Evolutionary conservation across 2,888 invertebrate species (phyloP).

Genomic region (Lepidocyrtinus sp.): DNA sequence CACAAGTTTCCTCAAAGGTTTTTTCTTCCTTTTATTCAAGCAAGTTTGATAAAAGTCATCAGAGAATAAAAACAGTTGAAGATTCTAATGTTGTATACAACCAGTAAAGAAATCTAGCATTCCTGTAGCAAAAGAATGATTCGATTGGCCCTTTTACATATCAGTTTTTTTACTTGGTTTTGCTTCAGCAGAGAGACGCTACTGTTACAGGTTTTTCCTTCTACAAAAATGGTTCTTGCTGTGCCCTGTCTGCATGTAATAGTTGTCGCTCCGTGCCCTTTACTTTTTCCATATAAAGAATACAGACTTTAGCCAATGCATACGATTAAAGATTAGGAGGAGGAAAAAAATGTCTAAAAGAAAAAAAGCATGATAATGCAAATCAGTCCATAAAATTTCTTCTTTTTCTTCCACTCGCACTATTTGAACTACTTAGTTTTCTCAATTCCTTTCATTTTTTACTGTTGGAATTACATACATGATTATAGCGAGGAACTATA

Average conservation of each 20-base stretch:
- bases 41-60: background rate
- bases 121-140: background rate
- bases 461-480: constrained; percentile 12
- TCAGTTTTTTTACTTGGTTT: constrained; percentile 13
- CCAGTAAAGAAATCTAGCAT: constrained; percentile 25
- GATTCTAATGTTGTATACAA: too few relatives aligned
- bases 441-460: constrained; percentile 16
- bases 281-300: constrained; percentile 54
- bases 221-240: constrained; percentile 36
- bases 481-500: constrained; percentile 4
- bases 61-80: too few relatives aligned
- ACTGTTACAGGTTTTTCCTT: constrained; percentile 44
- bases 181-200: background rate
- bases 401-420: constrained; percentile 19
- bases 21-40: constrained; percentile 8
- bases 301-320: constrained; percentile 45
- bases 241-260: constrained; percentile 31
- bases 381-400: constrained; percentile 61
- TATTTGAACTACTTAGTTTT: constrained; percentile 8
- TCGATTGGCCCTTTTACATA: constrained; percentile 18
- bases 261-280: constrained; percentile 46
- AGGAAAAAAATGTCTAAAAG: constrained; percentile 24
- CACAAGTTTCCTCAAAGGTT: constrained; percentile 30
- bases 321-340: constrained; percentile 58
- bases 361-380: constrained; percentile 61